These are phyloP conservation scores for Pelecanus crispus DNA, from an alignment of 2,113 vertebrate genomes.

Conservation along the genomic window DNA sequence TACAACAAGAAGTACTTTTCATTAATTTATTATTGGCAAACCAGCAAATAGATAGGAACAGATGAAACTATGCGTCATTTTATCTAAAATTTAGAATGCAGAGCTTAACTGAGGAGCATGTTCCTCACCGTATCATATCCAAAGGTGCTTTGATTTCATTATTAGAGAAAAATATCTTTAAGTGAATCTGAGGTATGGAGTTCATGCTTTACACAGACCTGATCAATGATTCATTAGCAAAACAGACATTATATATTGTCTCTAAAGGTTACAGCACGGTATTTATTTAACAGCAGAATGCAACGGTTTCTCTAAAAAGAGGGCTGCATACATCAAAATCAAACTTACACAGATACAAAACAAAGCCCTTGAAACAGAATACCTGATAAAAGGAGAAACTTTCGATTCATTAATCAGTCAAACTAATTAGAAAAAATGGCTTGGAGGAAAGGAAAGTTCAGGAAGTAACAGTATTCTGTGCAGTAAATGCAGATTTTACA, in stretches of 20 bases:
- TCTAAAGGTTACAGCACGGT: not conserved
- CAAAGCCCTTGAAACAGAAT: slow-evolving; percentile 21
- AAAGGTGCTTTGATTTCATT: not conserved
- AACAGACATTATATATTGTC: not conserved
- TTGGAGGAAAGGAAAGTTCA: not conserved
- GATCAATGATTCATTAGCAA: not conserved
- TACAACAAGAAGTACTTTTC: not conserved
- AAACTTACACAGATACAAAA: not conserved
- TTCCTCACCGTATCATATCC: not conserved
- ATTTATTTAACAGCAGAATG: slow-evolving; percentile 21
- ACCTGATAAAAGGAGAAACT: not conserved
- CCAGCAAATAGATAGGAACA: not conserved
- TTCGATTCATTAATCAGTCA: not conserved
- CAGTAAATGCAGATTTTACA: not conserved
- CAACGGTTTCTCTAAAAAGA: not conserved
- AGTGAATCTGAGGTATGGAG: not conserved
- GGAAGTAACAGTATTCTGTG: not conserved
- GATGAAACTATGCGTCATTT: not conserved
- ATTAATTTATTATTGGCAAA: not conserved
- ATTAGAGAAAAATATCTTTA: not conserved
- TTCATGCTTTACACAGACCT: not conserved
- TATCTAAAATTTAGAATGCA: not conserved
- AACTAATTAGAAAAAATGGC: not conserved
- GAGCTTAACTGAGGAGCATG: not conserved
- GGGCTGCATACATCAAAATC: not conserved